Evolutionary conservation across 2,888 invertebrate species (phyloP).

Genomic region (Arctia plantaginis): DNA sequence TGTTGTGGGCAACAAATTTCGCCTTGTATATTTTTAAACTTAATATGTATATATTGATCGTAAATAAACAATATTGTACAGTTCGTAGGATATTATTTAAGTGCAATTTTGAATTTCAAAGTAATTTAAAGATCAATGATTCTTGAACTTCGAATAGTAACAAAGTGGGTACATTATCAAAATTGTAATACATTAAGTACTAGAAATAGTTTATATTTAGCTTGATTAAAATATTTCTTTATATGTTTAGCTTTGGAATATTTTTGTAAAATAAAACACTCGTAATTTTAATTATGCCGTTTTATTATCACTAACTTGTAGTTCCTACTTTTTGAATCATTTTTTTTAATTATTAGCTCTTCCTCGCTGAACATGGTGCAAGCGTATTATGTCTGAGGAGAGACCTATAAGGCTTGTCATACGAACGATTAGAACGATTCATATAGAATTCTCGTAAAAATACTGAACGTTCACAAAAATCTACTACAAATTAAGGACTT

Average conservation of each 20-base stretch:
- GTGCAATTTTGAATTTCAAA: conserved; percentile 24
- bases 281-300: conserved; percentile 26
- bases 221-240: conserved; percentile 20
- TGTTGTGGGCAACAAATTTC: background rate
- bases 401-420: too few relatives aligned
- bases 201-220: conserved; percentile 39
- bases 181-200: conserved; percentile 32
- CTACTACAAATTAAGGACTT: too few relatives aligned
- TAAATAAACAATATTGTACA: conserved; percentile 37
- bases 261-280: conserved; percentile 57
- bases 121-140: conserved; percentile 1
- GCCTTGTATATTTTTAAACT: conserved; percentile 14
- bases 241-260: conserved; percentile 36
- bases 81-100: conserved; percentile 48
- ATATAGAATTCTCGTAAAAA: too few relatives aligned
- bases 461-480: too few relatives aligned
- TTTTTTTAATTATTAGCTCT: too few relatives aligned
- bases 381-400: too few relatives aligned
- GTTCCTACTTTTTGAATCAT: too few relatives aligned
- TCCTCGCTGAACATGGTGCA: too few relatives aligned
- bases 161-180: conserved; percentile 19
- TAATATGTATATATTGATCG: conserved; percentile 23
- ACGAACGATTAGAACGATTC: too few relatives aligned
- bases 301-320: conserved; percentile 8
- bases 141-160: conserved; percentile 13